Base-by-base conservation (phyloP, 2,888 invertebrate genomes). In the Dolomedes plantarius region DNA sequence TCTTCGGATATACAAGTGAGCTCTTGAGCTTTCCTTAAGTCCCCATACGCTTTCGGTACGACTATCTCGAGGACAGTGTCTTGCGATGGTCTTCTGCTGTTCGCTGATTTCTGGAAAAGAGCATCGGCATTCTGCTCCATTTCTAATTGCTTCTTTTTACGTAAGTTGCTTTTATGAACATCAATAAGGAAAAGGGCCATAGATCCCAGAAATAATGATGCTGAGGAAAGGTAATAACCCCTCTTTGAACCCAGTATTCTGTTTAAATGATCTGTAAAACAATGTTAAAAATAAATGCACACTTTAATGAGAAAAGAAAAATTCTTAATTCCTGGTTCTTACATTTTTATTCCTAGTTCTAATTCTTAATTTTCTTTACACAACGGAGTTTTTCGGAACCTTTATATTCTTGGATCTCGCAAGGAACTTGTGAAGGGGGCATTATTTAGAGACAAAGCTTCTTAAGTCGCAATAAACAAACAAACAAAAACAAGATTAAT, bases 161-260 rank as follows among this genome's bases (percentile, higher is more conserved):
- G 92, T 7, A 82, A 19, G 23, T 74, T 94, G 88, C 95, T 93
- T 89, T 94, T 93, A 90, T 96, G 95, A 87, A 96, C 92, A 91
- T 96, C 95, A 89, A 96, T 95, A 90, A 96, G 94, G 92, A 96
- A 96, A 87, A 96, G 93, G 11, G 95, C 94, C 89, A 95, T 92
- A 87, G 95, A 95, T 23, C 96, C 96, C 72, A 95, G 93, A 85
- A 96, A 93, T 19, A 95, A 95, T 91, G 95, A 95, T 3, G 95
- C 94, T 3, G 95, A 95, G 90, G 95, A 95, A 92, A 96, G 95
- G 92, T 96, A 96, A 92, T 96, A 96, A 9, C 96, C 96, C 27
- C 95, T 94, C 90, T 95, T 95, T 89, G 94, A 94, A 1, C 95
- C 95, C 90, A 94, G 95, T 5, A 94, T 94, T 72, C 94, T 94